Evolutionary conservation across 2,797 vertebrate genomes (phyloP).

Genomic region (Ceyx erithaca): DNA sequence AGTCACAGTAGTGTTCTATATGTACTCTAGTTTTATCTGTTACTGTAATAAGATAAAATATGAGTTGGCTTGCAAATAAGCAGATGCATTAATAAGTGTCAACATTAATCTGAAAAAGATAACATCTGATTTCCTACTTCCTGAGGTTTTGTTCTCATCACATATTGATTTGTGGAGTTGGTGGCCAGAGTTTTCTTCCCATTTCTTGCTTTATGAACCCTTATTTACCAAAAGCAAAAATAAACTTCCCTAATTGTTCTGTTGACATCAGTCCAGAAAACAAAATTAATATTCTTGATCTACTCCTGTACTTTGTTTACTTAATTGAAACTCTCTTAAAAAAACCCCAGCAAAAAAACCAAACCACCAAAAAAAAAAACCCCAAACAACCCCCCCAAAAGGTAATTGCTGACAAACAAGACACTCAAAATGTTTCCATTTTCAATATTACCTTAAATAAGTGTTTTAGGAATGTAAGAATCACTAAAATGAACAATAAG

Average conservation of each 20-base stretch:
- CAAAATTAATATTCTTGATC: neutral
- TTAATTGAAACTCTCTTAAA: neutral
- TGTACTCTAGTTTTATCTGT: neutral
- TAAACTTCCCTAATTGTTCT: neutral
- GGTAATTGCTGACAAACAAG: neutral
- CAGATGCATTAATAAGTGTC: neutral
- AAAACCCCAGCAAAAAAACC: fast-evolving
- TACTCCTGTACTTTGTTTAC: neutral
- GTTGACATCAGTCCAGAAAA: neutral
- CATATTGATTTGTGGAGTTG: neutral
- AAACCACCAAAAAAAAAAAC: neutral
- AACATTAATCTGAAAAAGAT: neutral
- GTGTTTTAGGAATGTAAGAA: neutral
- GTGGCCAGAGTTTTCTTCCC: neutral
- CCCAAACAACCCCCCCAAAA: neutral
- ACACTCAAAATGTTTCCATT: neutral
- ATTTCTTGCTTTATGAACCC: neutral
- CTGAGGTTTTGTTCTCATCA: neutral
- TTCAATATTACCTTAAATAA: neutral
- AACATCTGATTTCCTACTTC: neutral
- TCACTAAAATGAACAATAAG: neutral
- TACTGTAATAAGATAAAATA: neutral
- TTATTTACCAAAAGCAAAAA: neutral
- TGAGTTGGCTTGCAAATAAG: neutral
- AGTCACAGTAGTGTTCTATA: neutral